Conservation (phyloP, 2,797 vertebrate genomes). For the Pipistrellus pygmaeus region DNA sequence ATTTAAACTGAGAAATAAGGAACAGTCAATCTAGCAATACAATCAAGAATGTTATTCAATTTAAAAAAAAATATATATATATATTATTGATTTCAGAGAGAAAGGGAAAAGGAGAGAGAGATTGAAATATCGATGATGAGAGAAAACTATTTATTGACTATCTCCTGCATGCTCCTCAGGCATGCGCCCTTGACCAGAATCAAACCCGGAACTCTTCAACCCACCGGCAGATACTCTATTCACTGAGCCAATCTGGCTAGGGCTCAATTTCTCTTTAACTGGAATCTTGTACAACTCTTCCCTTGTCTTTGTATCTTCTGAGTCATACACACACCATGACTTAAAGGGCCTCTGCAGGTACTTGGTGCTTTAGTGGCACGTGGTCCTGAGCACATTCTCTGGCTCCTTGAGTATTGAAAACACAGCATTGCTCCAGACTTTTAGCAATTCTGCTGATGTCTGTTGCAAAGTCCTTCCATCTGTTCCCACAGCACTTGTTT, state of each 20-base stretch:
- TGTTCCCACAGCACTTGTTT: fast-evolving
- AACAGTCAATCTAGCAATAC: background rate
- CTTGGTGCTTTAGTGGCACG: background rate
- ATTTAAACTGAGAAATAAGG: background rate
- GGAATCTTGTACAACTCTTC: background rate
- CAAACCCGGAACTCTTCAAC: too few species aligned
- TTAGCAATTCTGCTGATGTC: background rate
- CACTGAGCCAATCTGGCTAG: too few species aligned
- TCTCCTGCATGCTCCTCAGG: too few species aligned
- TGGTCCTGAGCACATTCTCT: background rate
- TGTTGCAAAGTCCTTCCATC: too few species aligned
- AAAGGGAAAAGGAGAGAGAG: too few species aligned
- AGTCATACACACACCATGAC: background rate
- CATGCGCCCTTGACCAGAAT: too few species aligned
- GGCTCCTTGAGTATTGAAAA: background rate
- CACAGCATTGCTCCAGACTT: background rate
- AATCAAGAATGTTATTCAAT: background rate
- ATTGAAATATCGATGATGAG: too few species aligned
- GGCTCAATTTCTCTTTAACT: background rate
- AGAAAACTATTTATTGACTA: too few species aligned
- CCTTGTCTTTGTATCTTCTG: background rate
- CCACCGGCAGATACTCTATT: too few species aligned
- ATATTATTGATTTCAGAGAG: too few species aligned
- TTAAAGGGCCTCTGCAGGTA: background rate
- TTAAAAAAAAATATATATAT: background rate